Percentiles rank a stretch among this genome's conserved stretches.
These are phyloP conservation scores for Porites evermanni DNA, from an alignment of 92 coral and sea anemone genomes.

Conservation along the genomic window DNA sequence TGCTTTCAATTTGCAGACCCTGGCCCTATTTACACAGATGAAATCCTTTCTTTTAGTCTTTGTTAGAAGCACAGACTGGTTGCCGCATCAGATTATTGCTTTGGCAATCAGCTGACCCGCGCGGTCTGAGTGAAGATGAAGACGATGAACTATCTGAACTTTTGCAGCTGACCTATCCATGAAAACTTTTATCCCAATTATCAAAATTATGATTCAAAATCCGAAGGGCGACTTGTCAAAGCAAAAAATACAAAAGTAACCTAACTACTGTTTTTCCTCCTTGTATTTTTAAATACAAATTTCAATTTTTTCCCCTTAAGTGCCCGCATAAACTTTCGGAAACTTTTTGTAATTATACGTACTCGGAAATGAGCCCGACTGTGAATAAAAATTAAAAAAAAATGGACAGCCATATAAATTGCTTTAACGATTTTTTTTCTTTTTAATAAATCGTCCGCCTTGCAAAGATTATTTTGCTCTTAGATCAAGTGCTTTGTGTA, in stretches of 20 bases:
- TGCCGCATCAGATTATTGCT: background rate
- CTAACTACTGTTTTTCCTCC: background rate
- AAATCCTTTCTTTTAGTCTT: conserved; percentile 54
- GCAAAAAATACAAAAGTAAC: background rate
- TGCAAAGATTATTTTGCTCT: background rate
- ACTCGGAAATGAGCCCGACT: too few relatives aligned
- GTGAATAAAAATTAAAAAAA: too few relatives aligned
- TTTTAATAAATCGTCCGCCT: background rate
- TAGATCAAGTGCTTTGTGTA: background rate
- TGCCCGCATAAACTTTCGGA: too few relatives aligned
- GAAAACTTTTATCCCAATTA: background rate
- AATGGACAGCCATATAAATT: background rate
- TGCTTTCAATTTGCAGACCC: conserved; percentile 68
- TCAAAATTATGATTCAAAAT: background rate
- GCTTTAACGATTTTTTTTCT: too few relatives aligned
- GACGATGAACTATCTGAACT: background rate
- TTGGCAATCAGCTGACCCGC: background rate
- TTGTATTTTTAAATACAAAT: too few relatives aligned
- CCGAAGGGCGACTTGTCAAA: background rate
- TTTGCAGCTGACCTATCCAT: background rate
- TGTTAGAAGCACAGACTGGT: conserved; percentile 7
- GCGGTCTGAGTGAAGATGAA: background rate
- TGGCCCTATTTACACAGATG: conserved; percentile 72
- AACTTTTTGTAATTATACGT: too few relatives aligned
- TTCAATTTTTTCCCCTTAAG: too few relatives aligned